These are phyloP conservation scores for Ardeotis arabs DNA, from an alignment of 2,113 vertebrate species.

Conservation along the genomic window DNA sequence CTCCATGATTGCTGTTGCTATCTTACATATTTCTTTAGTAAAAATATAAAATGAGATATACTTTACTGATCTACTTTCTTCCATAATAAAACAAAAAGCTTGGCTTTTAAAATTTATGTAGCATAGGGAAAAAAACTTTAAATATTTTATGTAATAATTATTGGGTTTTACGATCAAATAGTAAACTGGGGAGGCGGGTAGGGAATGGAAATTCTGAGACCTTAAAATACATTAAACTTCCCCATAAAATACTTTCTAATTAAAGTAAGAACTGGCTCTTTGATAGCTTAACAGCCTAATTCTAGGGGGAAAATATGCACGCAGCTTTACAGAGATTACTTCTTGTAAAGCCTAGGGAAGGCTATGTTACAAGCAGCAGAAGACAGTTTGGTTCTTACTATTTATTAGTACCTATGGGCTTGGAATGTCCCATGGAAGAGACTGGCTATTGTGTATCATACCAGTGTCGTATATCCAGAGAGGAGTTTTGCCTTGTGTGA, in stretches of 20 bases:
- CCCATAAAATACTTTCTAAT: not conserved
- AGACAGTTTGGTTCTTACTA: not conserved
- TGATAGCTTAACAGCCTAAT: not conserved
- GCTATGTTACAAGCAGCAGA: not conserved
- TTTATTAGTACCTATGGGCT: not conserved
- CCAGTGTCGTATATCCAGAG: conserved; percentile 84
- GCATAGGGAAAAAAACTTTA: not conserved
- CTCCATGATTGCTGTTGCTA: not conserved
- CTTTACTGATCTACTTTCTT: not conserved
- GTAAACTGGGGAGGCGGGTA: not conserved
- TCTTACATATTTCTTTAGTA: not conserved
- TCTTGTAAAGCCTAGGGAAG: not conserved
- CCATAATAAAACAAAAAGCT: not conserved
- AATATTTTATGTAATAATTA: not conserved
- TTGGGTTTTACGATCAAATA: not conserved
- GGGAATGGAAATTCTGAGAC: not conserved
- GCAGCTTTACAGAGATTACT: not conserved
- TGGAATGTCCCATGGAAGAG: not conserved
- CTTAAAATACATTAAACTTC: not conserved
- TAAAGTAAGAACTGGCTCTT: not conserved
- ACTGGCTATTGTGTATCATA: conserved; percentile 44
- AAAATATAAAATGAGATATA: not conserved
- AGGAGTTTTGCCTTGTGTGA: conserved; percentile 72
- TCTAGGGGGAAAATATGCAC: not conserved
- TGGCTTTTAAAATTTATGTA: not conserved